Conservation (phyloP, 1,140 invertebrate genomes). For the Piezodorus guildinii region DNA sequence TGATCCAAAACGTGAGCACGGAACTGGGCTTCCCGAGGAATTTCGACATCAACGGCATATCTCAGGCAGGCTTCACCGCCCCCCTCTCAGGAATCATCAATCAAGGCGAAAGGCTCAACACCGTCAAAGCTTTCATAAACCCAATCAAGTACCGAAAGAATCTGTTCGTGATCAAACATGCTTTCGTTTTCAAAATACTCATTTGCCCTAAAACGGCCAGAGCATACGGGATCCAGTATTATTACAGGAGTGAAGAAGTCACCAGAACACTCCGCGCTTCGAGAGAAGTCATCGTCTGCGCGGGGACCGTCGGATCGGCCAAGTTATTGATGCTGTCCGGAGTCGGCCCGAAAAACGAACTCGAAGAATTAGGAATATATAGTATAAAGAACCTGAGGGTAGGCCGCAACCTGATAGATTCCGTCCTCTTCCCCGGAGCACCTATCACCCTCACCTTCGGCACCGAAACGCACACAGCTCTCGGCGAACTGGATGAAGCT, state of each 20-base stretch:
- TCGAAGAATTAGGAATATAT: constrained; percentile 31
- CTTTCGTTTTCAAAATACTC: constrained; percentile 38
- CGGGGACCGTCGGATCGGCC: constrained; percentile 33
- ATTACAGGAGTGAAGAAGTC: constrained; percentile 46
- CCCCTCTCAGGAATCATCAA: constrained; percentile 36
- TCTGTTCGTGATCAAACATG: constrained; percentile 49
- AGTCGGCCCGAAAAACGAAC: constrained; percentile 37
- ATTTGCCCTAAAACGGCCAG: constrained; percentile 45
- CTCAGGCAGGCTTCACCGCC: background rate
- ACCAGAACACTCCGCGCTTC: constrained; percentile 46
- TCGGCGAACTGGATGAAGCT: constrained; percentile 35
- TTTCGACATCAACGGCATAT: constrained; percentile 8
- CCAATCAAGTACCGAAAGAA: constrained; percentile 49
- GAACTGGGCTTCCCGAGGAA: constrained; percentile 11
- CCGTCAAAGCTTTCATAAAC: constrained; percentile 50
- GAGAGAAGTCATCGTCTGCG: constrained; percentile 47
- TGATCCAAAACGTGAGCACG: constrained; percentile 39
- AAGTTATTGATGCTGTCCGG: constrained; percentile 41
- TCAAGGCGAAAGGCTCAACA: constrained; percentile 21
- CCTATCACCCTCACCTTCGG: constrained; percentile 15
- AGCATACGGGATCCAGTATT: constrained; percentile 53
- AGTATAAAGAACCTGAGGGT: constrained; percentile 28
- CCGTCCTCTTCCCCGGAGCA: constrained; percentile 33
- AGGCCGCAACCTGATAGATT: constrained; percentile 40
- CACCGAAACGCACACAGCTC: background rate